Base-by-base conservation (phyloP, 1,140 invertebrate genomes). In the Saxidomus purpurata region DNA sequence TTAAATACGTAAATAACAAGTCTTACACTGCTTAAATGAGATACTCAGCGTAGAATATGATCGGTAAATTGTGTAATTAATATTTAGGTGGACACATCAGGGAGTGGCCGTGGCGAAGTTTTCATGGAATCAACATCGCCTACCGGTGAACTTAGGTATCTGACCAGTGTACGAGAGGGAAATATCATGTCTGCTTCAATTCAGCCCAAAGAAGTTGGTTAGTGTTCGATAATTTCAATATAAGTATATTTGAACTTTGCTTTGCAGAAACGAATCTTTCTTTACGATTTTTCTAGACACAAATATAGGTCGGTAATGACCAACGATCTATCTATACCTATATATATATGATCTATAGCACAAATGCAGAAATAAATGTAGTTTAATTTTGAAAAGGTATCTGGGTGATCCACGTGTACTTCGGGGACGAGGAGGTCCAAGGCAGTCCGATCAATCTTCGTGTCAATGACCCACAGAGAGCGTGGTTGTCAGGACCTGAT, bases 381-480 rank as follows among this genome's bases (percentile, higher is more conserved):
- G n/a, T n/a, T n/a, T n/a, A n/a, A n/a, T 52, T 79, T 52, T 55
- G 6, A 47, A 34, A 67, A 89, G 92, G 89, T 67, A 28, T 81
- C 40, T 92, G 90, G 89, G 80, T 93, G 49, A 61, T 94, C 0
- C 90, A 91, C 40, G 92, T 92, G 1, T 89, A 91, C 36, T 92
- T 93, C 61, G 92, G 93, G 19, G 93, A 90, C 0, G 92, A 92
- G 61, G 94, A 94, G 59, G 90, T 94, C 31, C 67, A 85, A 31
- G 92, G 93, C 4, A 92, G 93, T 90, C 94, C 94, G 0, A 74
- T 92, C 15, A 87, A 86, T 28, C 89, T 95, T 25, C 84, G 89
- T n/a, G 94, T 94, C 0, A 94, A 92, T 87, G 95, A 96, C 84
- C 93, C 94, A 15, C 89, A 90, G 49, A 93, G 92, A 63, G 94